Base-by-base conservation (phyloP, 2,797 vertebrate species). In the Hyperoplus immaculatus region DNA sequence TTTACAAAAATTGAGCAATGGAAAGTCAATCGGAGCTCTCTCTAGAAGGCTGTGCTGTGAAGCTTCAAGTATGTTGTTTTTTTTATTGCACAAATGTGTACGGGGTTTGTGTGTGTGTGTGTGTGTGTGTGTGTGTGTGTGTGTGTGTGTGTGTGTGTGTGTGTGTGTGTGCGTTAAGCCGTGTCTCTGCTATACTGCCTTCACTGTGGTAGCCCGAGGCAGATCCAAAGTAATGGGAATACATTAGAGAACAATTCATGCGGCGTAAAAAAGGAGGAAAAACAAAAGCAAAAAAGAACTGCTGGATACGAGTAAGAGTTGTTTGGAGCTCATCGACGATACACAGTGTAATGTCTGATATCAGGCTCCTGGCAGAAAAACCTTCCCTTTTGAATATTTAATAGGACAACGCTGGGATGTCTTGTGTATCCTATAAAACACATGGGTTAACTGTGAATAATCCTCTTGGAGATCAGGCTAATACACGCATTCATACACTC, bases 171-270 rank as follows among this genome's bases (percentile, higher is more conserved):
- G 85, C 21, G 56, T 74, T 77, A 60, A 68, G 67, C 62, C 81
- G 83, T 86, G 87, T 75, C 80, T 89, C 67, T 63, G 65, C 81
- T 83, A 29, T 29, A 66, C 84, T 82, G 89, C 87, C 82, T 92
- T 88, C 84, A 83, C 75, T 85, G 83, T 81, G 82, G 86, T 89
- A 88, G 90, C 93, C 92, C 64, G 82, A 91, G 91, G 90, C 84
- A 87, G 89, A 94, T 93, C 88, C 91, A 90, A 93, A 91, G 93
- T 92, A 93, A 93, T 94, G 91, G 89, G 91, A 94, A 93, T 93
- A 92, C 91, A 94, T 94, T 93, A 94, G 92, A 92, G 89, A 91
- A 88, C 90, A 87, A 91, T 90, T 94, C 90, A 94, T 90, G 91
- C 91, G 85, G 89, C 72, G 84, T 86, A 89, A 89, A 85, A 89